These are phyloP conservation scores for Nomada goodeniana DNA, from an alignment of 2,888 invertebrate genomes.

Conservation along the genomic window DNA sequence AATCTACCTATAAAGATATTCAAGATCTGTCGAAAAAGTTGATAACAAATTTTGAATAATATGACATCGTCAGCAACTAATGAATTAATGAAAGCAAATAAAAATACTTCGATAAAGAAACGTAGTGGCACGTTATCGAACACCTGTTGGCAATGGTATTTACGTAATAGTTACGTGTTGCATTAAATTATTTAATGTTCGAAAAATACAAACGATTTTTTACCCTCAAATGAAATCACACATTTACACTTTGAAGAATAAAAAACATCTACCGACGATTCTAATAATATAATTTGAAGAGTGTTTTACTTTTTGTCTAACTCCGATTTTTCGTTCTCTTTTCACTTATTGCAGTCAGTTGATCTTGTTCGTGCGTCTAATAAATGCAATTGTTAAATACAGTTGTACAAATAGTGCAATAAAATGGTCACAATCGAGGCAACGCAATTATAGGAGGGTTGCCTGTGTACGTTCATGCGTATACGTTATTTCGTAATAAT, in stretches of 20 bases:
- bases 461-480: not conserved
- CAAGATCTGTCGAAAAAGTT: constrained; percentile 70
- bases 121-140: no score
- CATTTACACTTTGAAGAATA: constrained; percentile 7
- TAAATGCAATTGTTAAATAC: not conserved
- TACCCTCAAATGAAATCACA: no score
- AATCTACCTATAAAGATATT: constrained; percentile 77
- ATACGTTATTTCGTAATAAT: constrained; percentile 16
- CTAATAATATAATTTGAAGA: no score
- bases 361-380: not conserved
- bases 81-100: no score
- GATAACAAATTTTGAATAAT: constrained; percentile 52
- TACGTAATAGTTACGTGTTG: no score
- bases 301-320: no score
- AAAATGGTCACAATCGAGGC: constrained; percentile 4
- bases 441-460: not conserved
- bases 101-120: no score
- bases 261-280: not conserved
- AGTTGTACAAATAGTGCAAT: not conserved
- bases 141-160: no score
- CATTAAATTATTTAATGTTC: no score
- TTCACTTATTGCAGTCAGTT: not conserved
- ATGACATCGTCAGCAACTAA: no score
- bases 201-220: no score
- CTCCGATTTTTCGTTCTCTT: no score